Evolutionary conservation across 2,113 vertebrate genomes (phyloP), one percentile per base, ranked within the genome.

Genomic region (Nicator chloris): DNA sequence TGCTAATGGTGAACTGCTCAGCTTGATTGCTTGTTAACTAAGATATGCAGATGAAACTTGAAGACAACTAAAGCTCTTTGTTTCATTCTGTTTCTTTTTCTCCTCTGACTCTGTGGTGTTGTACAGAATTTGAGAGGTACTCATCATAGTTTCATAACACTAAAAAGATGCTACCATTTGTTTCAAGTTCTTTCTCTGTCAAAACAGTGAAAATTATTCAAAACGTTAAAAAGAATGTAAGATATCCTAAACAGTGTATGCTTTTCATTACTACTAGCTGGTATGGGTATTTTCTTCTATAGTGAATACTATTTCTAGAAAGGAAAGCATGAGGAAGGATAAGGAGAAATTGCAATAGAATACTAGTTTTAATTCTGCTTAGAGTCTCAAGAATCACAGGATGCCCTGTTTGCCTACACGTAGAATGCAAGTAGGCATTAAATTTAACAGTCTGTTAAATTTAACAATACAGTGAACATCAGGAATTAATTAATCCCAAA

Each of bases 401-500:
- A 40, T 88, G n/a, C 49, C 60, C 37, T 50, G 14, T 35, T 86
- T 90, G 80, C 60, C 18, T 71, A 76, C 53, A 60, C 0, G 0
- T 54, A 86, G 51, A 60, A 63, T 81, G 60, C 64, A 88, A 71
- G 57, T 19, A 78, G 66, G 56, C 75, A 78, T 77, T 94, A 82
- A 66, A 61, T 53, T 35, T 92, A 95, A 78, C 78, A 87, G 39
- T 73, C 86, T 94, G 86, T 86, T 91, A 90, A 84, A 86, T 88
- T 96, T 94, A 95, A 81, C 90, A 96, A 84, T 64, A 63, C 86
- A 93, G 66, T 89, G 89, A 96, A 87, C 91, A 95, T 90, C 79
- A 95, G 95, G 86, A 97, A 90, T 94, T 31, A 92, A 93, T 93
- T 96, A 93, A 92, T 96, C 88, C 50, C 30, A 91, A 94, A 70